Conservation (phyloP, 1,140 invertebrate genomes). For the Hesperophylax magnus region DNA sequence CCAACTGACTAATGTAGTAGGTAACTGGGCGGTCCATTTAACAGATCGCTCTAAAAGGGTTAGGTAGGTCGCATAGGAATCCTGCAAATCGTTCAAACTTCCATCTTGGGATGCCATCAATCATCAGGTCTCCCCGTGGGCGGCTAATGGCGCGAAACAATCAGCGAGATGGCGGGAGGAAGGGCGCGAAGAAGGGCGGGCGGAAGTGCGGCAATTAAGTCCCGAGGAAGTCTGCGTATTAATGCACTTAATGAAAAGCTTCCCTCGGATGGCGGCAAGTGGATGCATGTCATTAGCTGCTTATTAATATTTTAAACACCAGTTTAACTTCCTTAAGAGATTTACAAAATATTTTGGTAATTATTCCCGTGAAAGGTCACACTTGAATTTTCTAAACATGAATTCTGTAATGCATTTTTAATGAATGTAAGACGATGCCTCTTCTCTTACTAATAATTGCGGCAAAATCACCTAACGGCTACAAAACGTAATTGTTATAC, state of each 20-base stretch:
- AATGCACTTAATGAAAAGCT: constrained; percentile 8
- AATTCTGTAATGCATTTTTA: too few relatives aligned
- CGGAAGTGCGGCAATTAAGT: constrained; percentile 20
- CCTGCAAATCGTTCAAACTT: not conserved
- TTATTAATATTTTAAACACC: too few relatives aligned
- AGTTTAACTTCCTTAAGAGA: too few relatives aligned
- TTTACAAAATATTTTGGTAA: too few relatives aligned
- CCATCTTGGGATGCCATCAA: constrained; percentile 33
- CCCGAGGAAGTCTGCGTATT: constrained; percentile 17
- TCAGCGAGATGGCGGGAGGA: constrained; percentile 10
- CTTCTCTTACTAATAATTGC: too few relatives aligned
- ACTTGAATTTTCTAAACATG: too few relatives aligned
- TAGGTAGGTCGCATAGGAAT: not conserved
- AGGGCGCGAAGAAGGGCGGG: not conserved
- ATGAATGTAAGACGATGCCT: too few relatives aligned
- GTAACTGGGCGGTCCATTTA: not conserved
- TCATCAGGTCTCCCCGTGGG: constrained; percentile 26
- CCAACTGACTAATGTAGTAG: not conserved
- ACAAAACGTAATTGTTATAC: too few relatives aligned
- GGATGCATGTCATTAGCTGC: not conserved
- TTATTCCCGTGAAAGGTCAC: too few relatives aligned
- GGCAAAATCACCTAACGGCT: too few relatives aligned
- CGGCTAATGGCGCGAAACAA: constrained; percentile 43
- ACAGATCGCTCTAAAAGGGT: not conserved
- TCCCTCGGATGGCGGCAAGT: not conserved